Evolutionary conservation across 2,888 invertebrate genomes (phyloP).

Genomic region (Nudaria mundana): DNA sequence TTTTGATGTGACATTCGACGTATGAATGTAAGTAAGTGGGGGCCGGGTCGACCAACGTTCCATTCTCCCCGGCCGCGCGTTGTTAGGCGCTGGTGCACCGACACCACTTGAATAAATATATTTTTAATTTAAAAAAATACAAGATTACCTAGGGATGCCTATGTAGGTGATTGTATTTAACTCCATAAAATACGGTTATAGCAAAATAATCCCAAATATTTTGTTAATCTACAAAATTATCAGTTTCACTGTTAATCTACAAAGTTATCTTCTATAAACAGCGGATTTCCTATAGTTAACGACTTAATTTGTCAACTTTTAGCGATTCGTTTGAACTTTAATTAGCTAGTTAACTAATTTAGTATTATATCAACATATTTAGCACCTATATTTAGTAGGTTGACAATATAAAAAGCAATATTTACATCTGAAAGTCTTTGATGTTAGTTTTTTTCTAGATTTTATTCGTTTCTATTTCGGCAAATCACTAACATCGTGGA

Average conservation of each 20-base stretch:
- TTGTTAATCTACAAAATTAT: not conserved
- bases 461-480: conserved; percentile 22
- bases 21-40: too few species aligned
- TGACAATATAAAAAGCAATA: conserved; percentile 18
- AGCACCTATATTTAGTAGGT: too few species aligned
- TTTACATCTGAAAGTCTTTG: conserved; percentile 14
- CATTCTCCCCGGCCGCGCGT: too few species aligned
- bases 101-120: too few species aligned
- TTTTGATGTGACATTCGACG: too few species aligned
- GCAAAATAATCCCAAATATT: not conserved
- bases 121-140: too few species aligned
- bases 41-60: too few species aligned
- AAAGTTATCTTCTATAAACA: conserved; percentile 27
- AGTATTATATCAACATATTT: too few species aligned
- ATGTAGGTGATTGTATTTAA: too few species aligned
- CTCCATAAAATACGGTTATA: not conserved
- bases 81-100: too few species aligned
- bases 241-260: conserved; percentile 18
- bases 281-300: conserved; percentile 47
- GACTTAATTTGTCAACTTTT: conserved; percentile 33
- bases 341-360: conserved; percentile 13
- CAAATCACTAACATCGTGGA: conserved; percentile 16
- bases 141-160: too few species aligned
- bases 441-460: conserved; percentile 8
- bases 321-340: conserved; percentile 35